Percentiles rank a stretch among this genome's conserved stretches.
These are phyloP conservation scores for Leptinotarsa defecta DNA, from an alignment of 1,140 invertebrate species.

Conservation along the genomic window DNA sequence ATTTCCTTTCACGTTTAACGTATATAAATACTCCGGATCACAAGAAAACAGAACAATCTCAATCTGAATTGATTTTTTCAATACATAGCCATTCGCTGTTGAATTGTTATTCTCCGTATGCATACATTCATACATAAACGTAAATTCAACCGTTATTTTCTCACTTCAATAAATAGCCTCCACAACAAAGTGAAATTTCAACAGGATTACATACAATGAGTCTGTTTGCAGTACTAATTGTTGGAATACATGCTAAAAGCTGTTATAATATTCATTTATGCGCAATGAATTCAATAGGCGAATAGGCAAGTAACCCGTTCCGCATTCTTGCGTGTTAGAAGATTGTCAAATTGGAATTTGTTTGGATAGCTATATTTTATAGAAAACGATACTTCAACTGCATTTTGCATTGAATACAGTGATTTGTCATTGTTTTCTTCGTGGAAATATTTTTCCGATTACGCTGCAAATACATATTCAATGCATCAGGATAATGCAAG, in stretches of 20 bases:
- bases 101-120: not conserved
- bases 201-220: constrained; percentile 13
- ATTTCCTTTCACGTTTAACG: no score
- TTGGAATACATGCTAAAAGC: constrained; percentile 10
- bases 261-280: constrained; percentile 12
- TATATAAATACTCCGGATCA: no score
- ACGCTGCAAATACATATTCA: not conserved
- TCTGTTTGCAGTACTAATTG: constrained; percentile 10
- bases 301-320: constrained; percentile 19
- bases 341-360: constrained; percentile 10
- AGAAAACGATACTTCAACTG: not conserved
- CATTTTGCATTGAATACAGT: constrained; percentile 13
- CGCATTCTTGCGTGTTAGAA: constrained; percentile 6
- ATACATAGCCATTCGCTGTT: not conserved
- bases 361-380: constrained; percentile 6
- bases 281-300: constrained; percentile 11
- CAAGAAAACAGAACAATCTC: no score
- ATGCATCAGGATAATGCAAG: no score
- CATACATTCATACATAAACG: not conserved
- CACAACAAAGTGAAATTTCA: constrained; percentile 5
- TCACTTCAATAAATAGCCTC: constrained; percentile 2
- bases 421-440: constrained; percentile 10
- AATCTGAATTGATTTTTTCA: no score
- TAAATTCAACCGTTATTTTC: not conserved
- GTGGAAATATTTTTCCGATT: not conserved